Base-by-base conservation (phyloP, 2,113 vertebrate genomes). In the Cephalopholis sonnerati region DNA sequence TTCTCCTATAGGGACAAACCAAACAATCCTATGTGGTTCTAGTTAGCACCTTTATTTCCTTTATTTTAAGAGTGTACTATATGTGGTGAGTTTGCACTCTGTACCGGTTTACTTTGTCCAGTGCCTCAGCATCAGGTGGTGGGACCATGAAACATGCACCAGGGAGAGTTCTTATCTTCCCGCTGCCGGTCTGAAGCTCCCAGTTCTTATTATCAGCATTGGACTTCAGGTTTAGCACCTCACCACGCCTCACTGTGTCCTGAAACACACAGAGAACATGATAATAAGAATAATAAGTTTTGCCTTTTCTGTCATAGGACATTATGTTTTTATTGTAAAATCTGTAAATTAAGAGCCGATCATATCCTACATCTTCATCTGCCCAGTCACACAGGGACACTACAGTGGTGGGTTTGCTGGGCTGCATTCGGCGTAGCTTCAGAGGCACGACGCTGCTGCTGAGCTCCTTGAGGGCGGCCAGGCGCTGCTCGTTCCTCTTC, bases 361-460 rank as follows among this genome's bases (percentile, higher is more conserved):
- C 17, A 2, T 3, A 11, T 59, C 54, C 7, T 69, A 99, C 98
- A 87, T 97, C 94, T 29, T 94, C 94, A 0, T 96, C 95, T 2
- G 91, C 93, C 98, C 98, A 99, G 93, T 99, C 97, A 17, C 98
- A 99, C 85, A 99, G 94, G 12, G 97, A 91, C 36, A 97, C 91
- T 44, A 94, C 93, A 0, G n/a, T 87, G 70, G 96, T 90, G 39
- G 93, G 83, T 75, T 95, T 94, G 57, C 83, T 68, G n/a, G 93
- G 86, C 0, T 1, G 39, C 3, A 29, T 83, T 54, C 97, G 94
- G 25, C 98, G 95, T 46, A 95, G 89, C 20, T 96, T 96, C 88
- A 99, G 94, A 0, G 98, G 98, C 3, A 90, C 88, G 12, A 99
- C 78, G 1, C 72, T 91, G 68, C 68, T 85, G 88, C 96, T 96